Percentiles rank a stretch among this genome's conserved stretches.
These are phyloP conservation scores for Philaenus spumarius DNA, from an alignment of 1,140 invertebrate species.

Conservation along the genomic window DNA sequence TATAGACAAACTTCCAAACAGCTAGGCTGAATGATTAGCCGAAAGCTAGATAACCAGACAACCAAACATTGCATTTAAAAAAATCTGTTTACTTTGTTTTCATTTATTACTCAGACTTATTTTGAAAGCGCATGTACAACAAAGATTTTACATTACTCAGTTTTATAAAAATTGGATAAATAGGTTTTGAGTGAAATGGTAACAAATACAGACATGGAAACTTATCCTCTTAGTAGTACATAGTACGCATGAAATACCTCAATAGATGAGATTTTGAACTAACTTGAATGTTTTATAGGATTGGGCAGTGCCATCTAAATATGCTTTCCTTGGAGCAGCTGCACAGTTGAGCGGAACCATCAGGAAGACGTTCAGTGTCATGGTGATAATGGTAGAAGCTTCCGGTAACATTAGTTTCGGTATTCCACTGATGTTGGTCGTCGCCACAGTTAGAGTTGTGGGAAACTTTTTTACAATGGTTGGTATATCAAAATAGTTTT, in stretches of 20 bases:
- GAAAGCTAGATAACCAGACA: too few species aligned
- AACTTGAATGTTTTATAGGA: slow-evolving; percentile 2
- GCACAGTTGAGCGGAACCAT: slow-evolving; percentile 2
- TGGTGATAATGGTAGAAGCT: slow-evolving; percentile 7
- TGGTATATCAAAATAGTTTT: too few species aligned
- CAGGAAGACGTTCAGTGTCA: background rate
- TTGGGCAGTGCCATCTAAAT: slow-evolving; percentile 9
- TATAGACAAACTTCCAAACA: too few species aligned
- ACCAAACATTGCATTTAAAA: too few species aligned
- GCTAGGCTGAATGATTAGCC: too few species aligned
- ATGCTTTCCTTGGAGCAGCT: slow-evolving; percentile 1
- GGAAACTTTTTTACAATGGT: slow-evolving; percentile 62
- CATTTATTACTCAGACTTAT: slow-evolving; percentile 92
- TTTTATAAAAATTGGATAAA: slow-evolving; percentile 13
- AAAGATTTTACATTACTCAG: slow-evolving; percentile 67
- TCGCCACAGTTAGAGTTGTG: background rate
- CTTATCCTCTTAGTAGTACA: background rate
- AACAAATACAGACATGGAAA: background rate
- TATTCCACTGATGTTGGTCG: slow-evolving; percentile 5
- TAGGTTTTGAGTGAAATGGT: slow-evolving; percentile 5
- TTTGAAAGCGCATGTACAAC: slow-evolving; percentile 95
- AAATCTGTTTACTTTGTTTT: too few species aligned
- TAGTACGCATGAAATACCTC: background rate
- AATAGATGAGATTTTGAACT: background rate
- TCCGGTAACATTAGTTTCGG: background rate